Conservation (phyloP, 2,113 vertebrate species). For the Eleginops maclovinus region DNA sequence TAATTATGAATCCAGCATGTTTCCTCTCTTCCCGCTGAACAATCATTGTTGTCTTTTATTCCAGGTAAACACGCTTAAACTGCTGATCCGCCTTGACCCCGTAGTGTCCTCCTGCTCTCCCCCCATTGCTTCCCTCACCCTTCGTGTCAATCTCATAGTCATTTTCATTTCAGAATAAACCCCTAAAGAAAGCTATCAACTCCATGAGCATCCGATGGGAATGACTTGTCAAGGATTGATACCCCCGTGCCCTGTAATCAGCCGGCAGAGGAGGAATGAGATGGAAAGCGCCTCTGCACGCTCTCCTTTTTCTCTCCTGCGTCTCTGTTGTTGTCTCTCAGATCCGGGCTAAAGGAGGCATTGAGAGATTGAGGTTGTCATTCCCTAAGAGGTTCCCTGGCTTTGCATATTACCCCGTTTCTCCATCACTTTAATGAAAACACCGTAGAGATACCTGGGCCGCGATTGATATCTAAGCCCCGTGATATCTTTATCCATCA, state of each 20-base stretch:
- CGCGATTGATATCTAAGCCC: conserved; percentile 46
- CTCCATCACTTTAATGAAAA: conserved; percentile 66
- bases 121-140: background rate
- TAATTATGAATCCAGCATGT: conserved; percentile 36
- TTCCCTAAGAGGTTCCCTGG: conserved; percentile 52
- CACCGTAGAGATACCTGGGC: conserved; percentile 31
- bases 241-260: conserved; percentile 47
- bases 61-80: conserved; percentile 6
- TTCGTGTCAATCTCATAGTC: conserved; percentile 28
- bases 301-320: conserved; percentile 20
- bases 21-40: background rate
- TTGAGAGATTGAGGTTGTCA: conserved; percentile 57
- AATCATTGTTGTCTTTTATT: conserved; percentile 14
- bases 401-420: conserved; percentile 62
- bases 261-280: conserved; percentile 41
- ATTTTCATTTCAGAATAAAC: conserved; percentile 59
- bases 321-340: conserved; percentile 40
- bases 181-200: conserved; percentile 46
- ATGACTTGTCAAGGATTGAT: conserved; percentile 59
- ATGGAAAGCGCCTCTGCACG: conserved; percentile 37
- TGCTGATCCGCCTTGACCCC: background rate
- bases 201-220: conserved; percentile 29
- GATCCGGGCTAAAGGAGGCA: conserved; percentile 49
- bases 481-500: conserved; percentile 67
- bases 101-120: background rate